Evolutionary conservation across 30 jellyfish, hydroid and myxozoan genomes (phyloP), one percentile per base, ranked within the genome.

Genomic region (Clytia hemisphaerica): DNA sequence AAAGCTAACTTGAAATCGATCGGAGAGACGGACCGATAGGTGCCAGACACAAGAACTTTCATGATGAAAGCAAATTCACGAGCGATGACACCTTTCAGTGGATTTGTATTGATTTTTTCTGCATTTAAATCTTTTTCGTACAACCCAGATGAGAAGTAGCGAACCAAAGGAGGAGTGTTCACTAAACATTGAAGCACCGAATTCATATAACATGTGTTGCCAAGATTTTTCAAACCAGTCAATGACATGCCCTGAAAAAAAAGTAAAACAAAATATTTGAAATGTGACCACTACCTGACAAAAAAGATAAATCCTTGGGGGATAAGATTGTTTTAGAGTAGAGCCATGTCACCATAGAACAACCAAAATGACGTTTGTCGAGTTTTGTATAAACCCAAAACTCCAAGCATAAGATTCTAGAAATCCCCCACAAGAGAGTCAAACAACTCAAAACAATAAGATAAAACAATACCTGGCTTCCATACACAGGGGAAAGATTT

Each of bases 141-240:
- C 46, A 27, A 32, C 27, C 97, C 94, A 25, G 57, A 29, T 60
- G 26, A 34, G 37, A 88, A 80, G 60, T 88, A 88, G 10, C 25
- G 14, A 5, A 93, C 89, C 21, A 88, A 66, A 27, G 97, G 93
- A 62, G 38, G 45, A 12, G 97, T 79, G 61, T 59, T 72, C 32
- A 93, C 61, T 4, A 88, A 67, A 27, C 93, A 73, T 61, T 88
- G 96, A 51, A 87, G 57, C 31, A 87, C 93, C 1, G 96, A 66
- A 63, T 87, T 87, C 96, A 87, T 87, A 83, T 87, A 87, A 50
- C 96, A 87, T 30, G 96, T 78, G 83, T 87, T 87, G 45, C 96
- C 96, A 22, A 87, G 92, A 84, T 87, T 87, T 58, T 87, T 78
- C 74, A 87, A 65, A 16, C 96, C 96, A 34, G 96, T 78, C 35